These are phyloP conservation scores for Tethea ocularis DNA, from an alignment of 2,888 invertebrate genomes.

Conservation along the genomic window DNA sequence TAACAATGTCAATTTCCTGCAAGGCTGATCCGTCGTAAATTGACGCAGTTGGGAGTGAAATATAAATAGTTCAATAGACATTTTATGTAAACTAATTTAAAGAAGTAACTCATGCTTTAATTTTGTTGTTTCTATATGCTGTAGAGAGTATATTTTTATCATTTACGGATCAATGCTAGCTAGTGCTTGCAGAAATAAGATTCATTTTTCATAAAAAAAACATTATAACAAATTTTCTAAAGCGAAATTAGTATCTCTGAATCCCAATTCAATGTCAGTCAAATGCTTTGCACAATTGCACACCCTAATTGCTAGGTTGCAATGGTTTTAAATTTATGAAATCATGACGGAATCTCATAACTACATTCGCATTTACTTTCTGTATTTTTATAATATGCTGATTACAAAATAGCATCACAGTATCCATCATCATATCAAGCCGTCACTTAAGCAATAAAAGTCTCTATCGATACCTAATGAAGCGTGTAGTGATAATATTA, in stretches of 20 bases:
- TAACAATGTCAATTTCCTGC: too few relatives aligned
- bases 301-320: constrained; percentile 3
- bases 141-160: too few relatives aligned
- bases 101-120: too few relatives aligned
- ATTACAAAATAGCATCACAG: neutral
- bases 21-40: too few relatives aligned
- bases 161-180: too few relatives aligned
- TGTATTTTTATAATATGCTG: neutral
- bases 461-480: neutral
- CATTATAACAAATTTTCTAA: constrained; percentile 2
- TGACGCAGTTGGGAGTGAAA: too few relatives aligned
- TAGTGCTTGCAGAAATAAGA: neutral
- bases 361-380: neutral
- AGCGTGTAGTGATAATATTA: constrained; percentile 1
- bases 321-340: neutral
- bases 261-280: neutral
- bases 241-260: neutral
- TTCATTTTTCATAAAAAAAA: neutral
- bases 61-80: too few relatives aligned
- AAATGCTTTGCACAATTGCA: constrained; percentile 6
- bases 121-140: too few relatives aligned
- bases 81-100: too few relatives aligned
- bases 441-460: neutral
- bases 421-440: neutral
- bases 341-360: neutral